Conservation (phyloP, 2,797 vertebrate species). For the Karalla daura region DNA sequence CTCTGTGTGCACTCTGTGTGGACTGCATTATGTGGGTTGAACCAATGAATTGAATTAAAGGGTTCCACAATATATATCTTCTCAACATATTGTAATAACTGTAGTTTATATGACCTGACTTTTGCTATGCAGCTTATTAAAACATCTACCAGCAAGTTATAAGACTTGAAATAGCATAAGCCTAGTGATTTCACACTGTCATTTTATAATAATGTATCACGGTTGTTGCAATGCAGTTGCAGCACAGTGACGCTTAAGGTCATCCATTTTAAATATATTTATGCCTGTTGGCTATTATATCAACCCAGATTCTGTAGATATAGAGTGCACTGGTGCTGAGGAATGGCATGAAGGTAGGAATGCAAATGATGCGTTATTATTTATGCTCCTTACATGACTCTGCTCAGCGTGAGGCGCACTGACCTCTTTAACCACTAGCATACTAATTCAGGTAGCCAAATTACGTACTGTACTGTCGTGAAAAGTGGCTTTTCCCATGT, state of each 20-base stretch:
- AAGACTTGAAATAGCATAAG: neutral
- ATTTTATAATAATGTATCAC: neutral
- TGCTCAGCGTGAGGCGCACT: neutral
- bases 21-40: no score
- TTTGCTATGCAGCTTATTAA: neutral
- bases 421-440: slow-evolving; percentile 19
- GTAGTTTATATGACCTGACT: neutral
- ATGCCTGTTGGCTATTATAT: slow-evolving; percentile 15
- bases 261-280: slow-evolving; percentile 23
- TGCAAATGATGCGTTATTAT: slow-evolving; percentile 10
- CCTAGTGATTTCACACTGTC: neutral
- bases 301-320: neutral
- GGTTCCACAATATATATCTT: neutral
- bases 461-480: neutral
- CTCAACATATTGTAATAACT: neutral
- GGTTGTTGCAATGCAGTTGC: slow-evolving; percentile 6
- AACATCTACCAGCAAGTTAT: neutral
- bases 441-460: slow-evolving; percentile 17
- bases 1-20: no score
- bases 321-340: neutral
- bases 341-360: neutral
- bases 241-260: neutral
- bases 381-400: neutral
- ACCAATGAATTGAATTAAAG: neutral
- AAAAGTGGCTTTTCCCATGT: slow-evolving; percentile 15